Base-by-base conservation (phyloP, 2,113 vertebrate genomes). In the Lycocorax pyrrhopterus region DNA sequence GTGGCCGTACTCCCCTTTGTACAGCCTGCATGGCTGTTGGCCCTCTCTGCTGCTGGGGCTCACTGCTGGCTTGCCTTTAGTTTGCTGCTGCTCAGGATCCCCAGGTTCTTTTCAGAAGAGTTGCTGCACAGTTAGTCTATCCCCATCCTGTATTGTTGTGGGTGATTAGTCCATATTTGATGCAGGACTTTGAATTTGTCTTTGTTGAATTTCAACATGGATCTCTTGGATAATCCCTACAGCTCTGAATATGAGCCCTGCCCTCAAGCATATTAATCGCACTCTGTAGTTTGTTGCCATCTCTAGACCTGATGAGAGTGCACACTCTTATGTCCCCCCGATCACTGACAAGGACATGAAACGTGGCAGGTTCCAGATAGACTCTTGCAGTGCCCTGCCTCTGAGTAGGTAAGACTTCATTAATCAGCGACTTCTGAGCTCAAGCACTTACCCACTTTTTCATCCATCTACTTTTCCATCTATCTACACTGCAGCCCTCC, bases 271-370 rank as follows among this genome's bases (percentile, higher is more conserved):
- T 46, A 19, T 41, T 41, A 64, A 51, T 39, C 59, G 7, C 7
- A 30, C 25, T 18, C 10, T 53, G 26, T 10, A 27, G 17, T 49
- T 49, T 46, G 10, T 30, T 84, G 17, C 21, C 43, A 37, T 21
- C 33, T 63, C 33, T 52, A 64, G 29, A 30, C 16, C 16, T 37
- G 39, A 46, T 0, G 0, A 76, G 5, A 2, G 5, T 56, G 46
- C 10, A 20, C 3, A 25, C 26, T 77, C 16, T 32, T 69, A 13
- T n/a, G 14, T 91, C 12, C 39, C 29, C 16, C 17, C 49, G 49
- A 22, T 73, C 17, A 44, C 2, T 77, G 47, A 72, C 13, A 81
- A 72, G 84, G n/a, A 32, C 18, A 44, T 68, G 49, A 78, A 68
- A 64, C 4, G 53, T 18, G 12, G 13, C 8, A 68, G 25, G 16